Conservation (phyloP, 2,113 vertebrate species). For the Oxygymnocypris stewartii region DNA sequence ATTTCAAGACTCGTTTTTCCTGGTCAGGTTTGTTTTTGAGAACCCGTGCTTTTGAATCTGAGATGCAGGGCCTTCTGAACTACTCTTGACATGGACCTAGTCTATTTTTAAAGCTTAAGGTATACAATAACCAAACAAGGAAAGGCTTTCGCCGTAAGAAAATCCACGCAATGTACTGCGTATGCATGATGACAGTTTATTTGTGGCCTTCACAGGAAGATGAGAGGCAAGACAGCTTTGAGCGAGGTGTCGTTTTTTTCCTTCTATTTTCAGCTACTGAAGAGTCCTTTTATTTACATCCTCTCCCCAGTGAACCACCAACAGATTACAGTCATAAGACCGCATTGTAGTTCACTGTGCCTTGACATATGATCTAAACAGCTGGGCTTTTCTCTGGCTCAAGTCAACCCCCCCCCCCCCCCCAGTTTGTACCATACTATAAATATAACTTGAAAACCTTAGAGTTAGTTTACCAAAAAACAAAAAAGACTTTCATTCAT, state of each 20-base stretch:
- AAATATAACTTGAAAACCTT: background rate
- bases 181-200: conserved; percentile 15
- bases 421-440: background rate
- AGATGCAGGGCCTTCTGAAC: background rate
- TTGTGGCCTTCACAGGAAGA: conserved; percentile 39
- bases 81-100: background rate
- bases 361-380: background rate
- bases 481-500: background rate
- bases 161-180: background rate
- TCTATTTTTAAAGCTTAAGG: conserved; percentile 36
- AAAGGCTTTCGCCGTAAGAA: background rate
- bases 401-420: too few relatives aligned
- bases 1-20: conserved; percentile 16
- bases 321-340: background rate
- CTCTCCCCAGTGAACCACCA: background rate
- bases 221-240: conserved; percentile 12
- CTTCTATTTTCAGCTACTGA: conserved; percentile 12
- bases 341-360: background rate
- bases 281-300: conserved; percentile 6
- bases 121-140: conserved; percentile 42
- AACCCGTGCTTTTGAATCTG: conserved; percentile 20
- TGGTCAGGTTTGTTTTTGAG: conserved; percentile 40
- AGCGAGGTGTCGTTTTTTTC: background rate
- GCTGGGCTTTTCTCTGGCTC: background rate
- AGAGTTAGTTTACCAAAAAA: background rate